These are phyloP conservation scores for Brachyopa scutellaris DNA, from an alignment of 2,888 invertebrate genomes.

Conservation along the genomic window DNA sequence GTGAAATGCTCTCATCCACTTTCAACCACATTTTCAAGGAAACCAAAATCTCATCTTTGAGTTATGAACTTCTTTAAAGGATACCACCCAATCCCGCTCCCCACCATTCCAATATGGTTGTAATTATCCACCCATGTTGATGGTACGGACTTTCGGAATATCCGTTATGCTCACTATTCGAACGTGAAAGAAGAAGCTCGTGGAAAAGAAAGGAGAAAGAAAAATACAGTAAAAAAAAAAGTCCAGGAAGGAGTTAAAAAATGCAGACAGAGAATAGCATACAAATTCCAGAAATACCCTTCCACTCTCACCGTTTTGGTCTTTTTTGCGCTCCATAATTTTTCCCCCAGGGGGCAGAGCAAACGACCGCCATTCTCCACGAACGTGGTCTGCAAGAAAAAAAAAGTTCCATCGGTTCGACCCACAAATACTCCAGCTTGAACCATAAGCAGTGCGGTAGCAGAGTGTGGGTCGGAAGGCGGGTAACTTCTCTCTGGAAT, in stretches of 20 bases:
- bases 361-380: slow-evolving; percentile 36
- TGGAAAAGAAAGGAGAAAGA: background rate
- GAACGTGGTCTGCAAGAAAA: slow-evolving; percentile 49
- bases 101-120: slow-evolving; percentile 41
- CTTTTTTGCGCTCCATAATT: slow-evolving; percentile 34
- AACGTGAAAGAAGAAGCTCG: slow-evolving; percentile 19
- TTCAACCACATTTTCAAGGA: slow-evolving; percentile 46
- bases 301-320: slow-evolving; percentile 3
- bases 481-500: slow-evolving; percentile 41
- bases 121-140: slow-evolving; percentile 50
- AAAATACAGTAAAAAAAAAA: background rate
- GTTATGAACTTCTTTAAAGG: slow-evolving; percentile 54
- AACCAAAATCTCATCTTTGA: slow-evolving; percentile 65
- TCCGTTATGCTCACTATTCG: slow-evolving; percentile 27
- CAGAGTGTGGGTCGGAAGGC: background rate
- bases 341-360: slow-evolving; percentile 48
- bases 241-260: slow-evolving; percentile 52
- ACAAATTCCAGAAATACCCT: slow-evolving; percentile 65
- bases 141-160: slow-evolving; percentile 5
- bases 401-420: slow-evolving; percentile 32
- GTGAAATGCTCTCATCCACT: slow-evolving; percentile 43
- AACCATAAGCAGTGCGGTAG: background rate
- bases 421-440: slow-evolving; percentile 50
- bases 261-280: slow-evolving; percentile 68
- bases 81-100: background rate